Percentiles rank a stretch among this genome's conserved stretches.
These are phyloP conservation scores for Scaptomyza pallida DNA, from an alignment of 1,140 invertebrate genomes.

Conservation along the genomic window DNA sequence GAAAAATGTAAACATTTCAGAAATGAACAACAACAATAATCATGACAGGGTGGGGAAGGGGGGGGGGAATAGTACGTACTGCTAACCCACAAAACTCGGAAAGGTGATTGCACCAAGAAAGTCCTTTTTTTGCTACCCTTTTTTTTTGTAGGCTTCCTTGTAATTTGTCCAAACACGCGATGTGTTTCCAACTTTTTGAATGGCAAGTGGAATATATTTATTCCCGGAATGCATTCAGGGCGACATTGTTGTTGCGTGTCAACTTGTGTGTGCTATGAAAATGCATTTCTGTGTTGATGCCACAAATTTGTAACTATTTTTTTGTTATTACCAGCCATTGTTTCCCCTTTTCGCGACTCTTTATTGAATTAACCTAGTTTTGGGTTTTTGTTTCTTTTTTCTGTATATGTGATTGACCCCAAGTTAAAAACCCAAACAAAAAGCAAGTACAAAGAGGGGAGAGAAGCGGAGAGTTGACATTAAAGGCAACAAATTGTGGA, in stretches of 20 bases:
- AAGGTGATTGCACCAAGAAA: slow-evolving; percentile 62
- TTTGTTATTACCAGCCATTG: not conserved
- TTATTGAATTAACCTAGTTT: slow-evolving; percentile 40
- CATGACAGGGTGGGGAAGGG: not conserved
- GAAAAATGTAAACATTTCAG: slow-evolving; percentile 73
- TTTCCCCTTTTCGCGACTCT: too few species aligned
- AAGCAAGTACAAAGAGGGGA: not conserved
- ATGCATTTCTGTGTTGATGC: slow-evolving; percentile 28
- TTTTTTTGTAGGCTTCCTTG: not conserved
- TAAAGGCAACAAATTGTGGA: slow-evolving; percentile 10
- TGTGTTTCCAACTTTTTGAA: slow-evolving; percentile 15
- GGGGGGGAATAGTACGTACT: slow-evolving; percentile 38
- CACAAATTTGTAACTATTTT: slow-evolving; percentile 5
- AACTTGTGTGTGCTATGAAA: slow-evolving; percentile 23
- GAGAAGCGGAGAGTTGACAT: not conserved
- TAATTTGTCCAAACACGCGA: slow-evolving; percentile 29
- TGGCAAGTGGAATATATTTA: slow-evolving; percentile 24
- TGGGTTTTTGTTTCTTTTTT: too few species aligned
- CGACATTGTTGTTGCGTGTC: slow-evolving; percentile 33
- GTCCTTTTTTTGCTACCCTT: not conserved
- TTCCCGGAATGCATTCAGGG: slow-evolving; percentile 20
- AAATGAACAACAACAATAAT: slow-evolving; percentile 51
- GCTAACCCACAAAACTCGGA: slow-evolving; percentile 58
- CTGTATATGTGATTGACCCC: not conserved
- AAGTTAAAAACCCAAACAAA: slow-evolving; percentile 12